Evolutionary conservation across 2,888 invertebrate genomes (phyloP), one percentile per base, ranked within the genome.

Genomic region (Himalopsyche anomala): DNA sequence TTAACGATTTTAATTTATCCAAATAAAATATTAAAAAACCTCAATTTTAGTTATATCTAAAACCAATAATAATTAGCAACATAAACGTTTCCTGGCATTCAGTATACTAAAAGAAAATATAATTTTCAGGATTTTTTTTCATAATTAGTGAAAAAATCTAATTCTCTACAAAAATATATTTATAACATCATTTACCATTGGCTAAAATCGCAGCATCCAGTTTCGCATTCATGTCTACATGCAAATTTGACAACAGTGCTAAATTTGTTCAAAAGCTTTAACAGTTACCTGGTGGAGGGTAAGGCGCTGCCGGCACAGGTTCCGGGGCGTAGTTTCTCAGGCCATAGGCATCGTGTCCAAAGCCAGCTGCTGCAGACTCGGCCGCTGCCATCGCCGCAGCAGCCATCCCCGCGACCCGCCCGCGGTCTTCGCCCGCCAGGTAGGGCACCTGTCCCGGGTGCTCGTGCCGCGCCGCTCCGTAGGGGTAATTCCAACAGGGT

Each of bases 271-370:
- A 38, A 12, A 80, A 82, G 83, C 42, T 40, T 87, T 74, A 69
- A 87, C 82, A 87, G 90, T 94, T 94, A 95, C 96, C 96, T 94
- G 96, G 95, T 90, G 96, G 95, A 90, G 96, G 96, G 90, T 96
- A 96, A 74, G 96, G 96, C 87, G 95, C 95, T 90, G 95, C 95
- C 89, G 95, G 95, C 89, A 96, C 96, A 80, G 95, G 94, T 91
- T 96, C 96, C 4, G 95, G 95, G 84, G 94, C 94, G 91, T 96
- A 96, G 92, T 96, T 96, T 90, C 96, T 94, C 85, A 96, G 94
- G 84, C 95, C 95, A 91, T 96, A 96, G 85, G 96, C 94, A 89
- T 96, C 96, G 91, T 96, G 96, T 62, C 95, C 94, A 91, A 96
- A 96, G 88, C 95, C 94, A 84, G 94, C 93, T 9, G 94, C 94